A percentile compares a stretch with the other conserved stretches of the same genome.
Evolutionary conservation across 1,140 invertebrate species (phyloP).

Genomic region (Drosophila navojoa): DNA sequence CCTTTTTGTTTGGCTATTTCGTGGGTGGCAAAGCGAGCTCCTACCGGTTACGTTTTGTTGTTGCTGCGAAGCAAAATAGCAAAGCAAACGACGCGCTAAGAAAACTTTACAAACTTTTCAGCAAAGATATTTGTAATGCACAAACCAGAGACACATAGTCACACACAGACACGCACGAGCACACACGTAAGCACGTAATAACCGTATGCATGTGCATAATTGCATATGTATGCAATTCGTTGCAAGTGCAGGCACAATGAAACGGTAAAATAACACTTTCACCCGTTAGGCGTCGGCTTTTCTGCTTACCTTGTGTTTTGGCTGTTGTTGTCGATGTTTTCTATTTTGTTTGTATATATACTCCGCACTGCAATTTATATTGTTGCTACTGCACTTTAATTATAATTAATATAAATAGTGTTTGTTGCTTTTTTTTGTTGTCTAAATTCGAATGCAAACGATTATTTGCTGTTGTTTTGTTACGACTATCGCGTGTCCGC

Average conservation of each 20-base stretch:
- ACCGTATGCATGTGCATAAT: not conserved
- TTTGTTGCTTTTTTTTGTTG: slow-evolving; percentile 23
- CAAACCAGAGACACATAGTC: not conserved
- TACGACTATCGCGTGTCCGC: slow-evolving; percentile 44
- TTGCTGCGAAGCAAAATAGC: slow-evolving; percentile 47
- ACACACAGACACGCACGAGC: not conserved
- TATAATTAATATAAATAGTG: slow-evolving; percentile 20
- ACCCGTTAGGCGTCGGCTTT: slow-evolving; percentile 51
- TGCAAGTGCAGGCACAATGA: slow-evolving; percentile 28
- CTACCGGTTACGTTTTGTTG: slow-evolving; percentile 46
- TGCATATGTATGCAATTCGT: not conserved
- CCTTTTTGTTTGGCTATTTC: slow-evolving; percentile 55
- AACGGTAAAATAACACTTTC: slow-evolving; percentile 47
- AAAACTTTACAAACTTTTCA: slow-evolving; percentile 30
- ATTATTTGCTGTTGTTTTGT: slow-evolving; percentile 40
- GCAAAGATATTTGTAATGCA: slow-evolving; percentile 17
- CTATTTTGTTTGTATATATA: not conserved
- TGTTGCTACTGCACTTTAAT: slow-evolving; percentile 18
- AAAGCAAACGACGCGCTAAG: slow-evolving; percentile 48
- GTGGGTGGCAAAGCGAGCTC: slow-evolving; percentile 42
- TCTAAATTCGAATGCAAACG: slow-evolving; percentile 35
- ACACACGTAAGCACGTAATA: slow-evolving; percentile 1
- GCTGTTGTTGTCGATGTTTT: not conserved
- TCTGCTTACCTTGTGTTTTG: slow-evolving; percentile 41
- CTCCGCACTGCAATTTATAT: slow-evolving; percentile 5